These are phyloP conservation scores for Aethes cnicana DNA, from an alignment of 2,888 invertebrate genomes.

Conservation along the genomic window DNA sequence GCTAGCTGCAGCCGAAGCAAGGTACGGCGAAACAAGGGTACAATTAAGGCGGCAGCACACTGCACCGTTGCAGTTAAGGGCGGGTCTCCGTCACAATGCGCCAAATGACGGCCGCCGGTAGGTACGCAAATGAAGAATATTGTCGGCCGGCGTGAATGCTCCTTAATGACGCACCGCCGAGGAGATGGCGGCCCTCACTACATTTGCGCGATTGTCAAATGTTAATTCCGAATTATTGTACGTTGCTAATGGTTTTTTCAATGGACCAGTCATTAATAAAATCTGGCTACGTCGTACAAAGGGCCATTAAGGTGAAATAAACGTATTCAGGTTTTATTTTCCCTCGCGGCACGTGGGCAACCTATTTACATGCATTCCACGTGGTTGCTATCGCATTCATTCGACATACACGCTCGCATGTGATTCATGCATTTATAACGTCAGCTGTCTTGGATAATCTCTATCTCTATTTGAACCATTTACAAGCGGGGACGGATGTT, in stretches of 20 bases:
- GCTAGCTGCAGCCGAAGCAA: constrained; percentile 20
- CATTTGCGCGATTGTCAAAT: constrained; percentile 70
- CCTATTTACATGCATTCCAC: constrained; percentile 31
- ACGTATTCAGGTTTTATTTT: constrained; percentile 7
- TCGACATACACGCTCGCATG: constrained; percentile 17
- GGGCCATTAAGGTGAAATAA: constrained; percentile 5
- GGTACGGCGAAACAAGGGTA: constrained; percentile 65
- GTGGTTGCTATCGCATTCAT: constrained; percentile 19
- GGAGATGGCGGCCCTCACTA: constrained; percentile 64
- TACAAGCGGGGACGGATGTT: constrained; percentile 14
- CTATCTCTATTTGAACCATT: constrained; percentile 22
- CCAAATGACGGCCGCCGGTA: constrained; percentile 71
- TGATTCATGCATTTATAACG: constrained; percentile 30
- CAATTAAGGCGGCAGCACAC: constrained; percentile 72
- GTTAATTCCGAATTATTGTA: constrained; percentile 70
- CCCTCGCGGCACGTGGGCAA: constrained; percentile 22
- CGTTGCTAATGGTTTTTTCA: constrained; percentile 24
- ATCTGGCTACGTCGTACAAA: constrained; percentile 1
- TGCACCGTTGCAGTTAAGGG: constrained; percentile 67
- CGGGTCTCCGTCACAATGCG: constrained; percentile 68
- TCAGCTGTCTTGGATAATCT: constrained; percentile 26
- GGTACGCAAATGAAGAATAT: constrained; percentile 82
- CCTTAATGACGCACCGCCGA: constrained; percentile 71
- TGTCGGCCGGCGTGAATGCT: constrained; percentile 78
- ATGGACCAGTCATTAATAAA: constrained; percentile 13